Percentiles rank a stretch among this genome's conserved stretches.
Conservation (phyloP, 2,888 invertebrate species). For the Lithophane ornitopus region DNA sequence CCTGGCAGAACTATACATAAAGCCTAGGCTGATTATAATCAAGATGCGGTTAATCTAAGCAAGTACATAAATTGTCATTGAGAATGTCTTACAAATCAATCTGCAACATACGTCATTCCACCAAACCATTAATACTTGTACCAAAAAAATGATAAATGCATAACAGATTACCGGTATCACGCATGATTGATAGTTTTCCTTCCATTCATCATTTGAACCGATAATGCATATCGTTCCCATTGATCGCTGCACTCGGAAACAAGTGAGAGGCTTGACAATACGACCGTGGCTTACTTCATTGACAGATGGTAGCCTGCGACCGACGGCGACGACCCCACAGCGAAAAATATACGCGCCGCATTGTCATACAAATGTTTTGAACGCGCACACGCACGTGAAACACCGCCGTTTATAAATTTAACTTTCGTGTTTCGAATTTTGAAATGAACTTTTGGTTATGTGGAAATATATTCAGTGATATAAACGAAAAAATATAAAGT, state of each 20-base stretch:
- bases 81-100: background rate
- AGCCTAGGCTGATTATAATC: too few relatives aligned
- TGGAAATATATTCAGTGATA: slow-evolving; percentile 32
- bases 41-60: too few relatives aligned
- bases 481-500: slow-evolving; percentile 1
- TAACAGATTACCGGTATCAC: slow-evolving; percentile 21
- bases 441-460: slow-evolving; percentile 41
- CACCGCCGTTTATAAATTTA: slow-evolving; percentile 13
- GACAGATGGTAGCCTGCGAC: slow-evolving; percentile 80
- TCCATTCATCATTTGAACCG: slow-evolving; percentile 43
- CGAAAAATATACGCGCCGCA: slow-evolving; percentile 76
- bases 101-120: background rate
- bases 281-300: slow-evolving; percentile 86
- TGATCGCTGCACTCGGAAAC: slow-evolving; percentile 69
- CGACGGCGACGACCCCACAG: slow-evolving; percentile 80
- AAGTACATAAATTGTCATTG: background rate
- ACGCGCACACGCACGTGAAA: slow-evolving; percentile 68
- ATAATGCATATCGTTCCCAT: slow-evolving; percentile 42
- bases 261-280: slow-evolving; percentile 81
- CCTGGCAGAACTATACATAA: too few relatives aligned
- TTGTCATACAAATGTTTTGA: slow-evolving; percentile 82
- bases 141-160: slow-evolving; percentile 13
- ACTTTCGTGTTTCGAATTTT: slow-evolving; percentile 39
- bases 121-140: slow-evolving; percentile 12
- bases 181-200: slow-evolving; percentile 46